phyloP scores from a whole-genome alignment of 64 coral and sea anemone genomes.

The Platygyra sinensis region DNA sequence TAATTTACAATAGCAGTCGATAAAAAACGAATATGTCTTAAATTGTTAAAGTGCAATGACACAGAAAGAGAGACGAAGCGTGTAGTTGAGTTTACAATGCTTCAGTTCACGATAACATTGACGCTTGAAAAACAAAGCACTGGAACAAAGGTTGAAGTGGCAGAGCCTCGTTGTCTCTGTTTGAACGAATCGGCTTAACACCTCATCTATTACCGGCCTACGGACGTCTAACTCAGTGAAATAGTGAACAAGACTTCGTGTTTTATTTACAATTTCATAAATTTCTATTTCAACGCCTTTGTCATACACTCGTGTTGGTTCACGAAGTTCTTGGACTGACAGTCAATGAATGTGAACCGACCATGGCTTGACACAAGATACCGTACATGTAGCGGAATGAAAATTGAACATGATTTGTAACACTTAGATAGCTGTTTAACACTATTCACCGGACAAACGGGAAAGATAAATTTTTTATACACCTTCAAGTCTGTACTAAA shows the following conservation, averaged over 20 bases:
- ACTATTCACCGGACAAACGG: neutral
- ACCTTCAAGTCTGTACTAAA: constrained; percentile 35
- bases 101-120: neutral
- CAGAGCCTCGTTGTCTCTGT: constrained; percentile 14
- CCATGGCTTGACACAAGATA: neutral
- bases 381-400: neutral
- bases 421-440: neutral
- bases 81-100: neutral
- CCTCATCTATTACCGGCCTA: constrained; percentile 10
- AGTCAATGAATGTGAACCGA: neutral
- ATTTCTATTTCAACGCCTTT: neutral
- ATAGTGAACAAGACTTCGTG: neutral
- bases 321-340: neutral
- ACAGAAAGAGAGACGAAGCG: neutral
- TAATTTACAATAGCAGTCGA: neutral
- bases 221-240: constrained; percentile 5
- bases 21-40: neutral
- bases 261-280: constrained; percentile 31
- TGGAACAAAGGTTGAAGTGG: neutral
- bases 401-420: neutral
- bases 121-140: neutral
- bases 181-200: constrained; percentile 40
- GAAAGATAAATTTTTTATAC: constrained; percentile 37
- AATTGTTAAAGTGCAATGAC: neutral
- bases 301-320: neutral